These are phyloP conservation scores for Threskiornis aethiopicus DNA, from an alignment of 2,797 vertebrate genomes.

Conservation along the genomic window DNA sequence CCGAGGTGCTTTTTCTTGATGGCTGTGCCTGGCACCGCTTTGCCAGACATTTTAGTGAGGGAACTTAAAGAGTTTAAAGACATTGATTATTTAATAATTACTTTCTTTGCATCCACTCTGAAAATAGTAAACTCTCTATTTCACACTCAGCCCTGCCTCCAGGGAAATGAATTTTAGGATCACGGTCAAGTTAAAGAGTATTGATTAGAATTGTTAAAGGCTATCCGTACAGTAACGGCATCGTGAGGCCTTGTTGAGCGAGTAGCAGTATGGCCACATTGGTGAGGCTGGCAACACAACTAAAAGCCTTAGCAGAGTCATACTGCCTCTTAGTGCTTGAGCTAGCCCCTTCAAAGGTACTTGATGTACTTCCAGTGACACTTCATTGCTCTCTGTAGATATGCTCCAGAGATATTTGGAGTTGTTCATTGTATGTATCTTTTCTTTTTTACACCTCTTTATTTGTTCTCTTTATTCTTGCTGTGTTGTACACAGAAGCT, in stretches of 20 bases:
- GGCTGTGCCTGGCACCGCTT: neutral
- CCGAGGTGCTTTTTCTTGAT: neutral
- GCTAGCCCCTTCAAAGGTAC: neutral
- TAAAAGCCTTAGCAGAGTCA: neutral
- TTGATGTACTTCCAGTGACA: neutral
- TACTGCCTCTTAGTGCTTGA: neutral
- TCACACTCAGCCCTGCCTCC: conserved; percentile 1
- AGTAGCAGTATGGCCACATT: neutral
- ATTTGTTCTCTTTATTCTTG: neutral
- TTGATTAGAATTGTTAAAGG: neutral
- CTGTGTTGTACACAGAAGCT: neutral
- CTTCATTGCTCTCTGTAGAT: neutral
- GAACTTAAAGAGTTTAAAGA: conserved; percentile 2
- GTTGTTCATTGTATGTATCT: neutral
- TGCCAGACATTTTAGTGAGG: neutral
- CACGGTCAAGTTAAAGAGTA: neutral
- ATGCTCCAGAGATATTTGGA: neutral
- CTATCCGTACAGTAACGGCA: fast-evolving
- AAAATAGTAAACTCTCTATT: neutral
- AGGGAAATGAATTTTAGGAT: conserved; percentile 17
- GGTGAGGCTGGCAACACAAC: neutral
- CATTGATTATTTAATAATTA: conserved; percentile 19
- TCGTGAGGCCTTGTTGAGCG: neutral
- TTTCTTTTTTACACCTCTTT: neutral
- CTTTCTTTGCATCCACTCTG: neutral